Evolutionary conservation across 1,140 invertebrate species (phyloP), one percentile per base, ranked within the genome.

Genomic region (Drepana arcuata): DNA sequence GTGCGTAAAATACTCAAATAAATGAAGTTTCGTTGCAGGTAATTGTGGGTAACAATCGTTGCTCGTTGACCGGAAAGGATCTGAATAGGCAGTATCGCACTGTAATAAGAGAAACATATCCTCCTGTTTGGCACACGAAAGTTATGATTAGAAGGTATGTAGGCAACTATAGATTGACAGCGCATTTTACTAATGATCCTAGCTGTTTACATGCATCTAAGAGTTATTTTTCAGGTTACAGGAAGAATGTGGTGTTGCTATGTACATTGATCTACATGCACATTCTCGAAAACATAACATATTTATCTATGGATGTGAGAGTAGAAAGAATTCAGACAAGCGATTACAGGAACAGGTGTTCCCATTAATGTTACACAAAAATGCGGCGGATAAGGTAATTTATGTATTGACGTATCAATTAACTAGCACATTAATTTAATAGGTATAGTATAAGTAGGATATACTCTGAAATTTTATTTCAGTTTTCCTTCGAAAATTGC

Each of bases 231-330:
- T 25, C 55, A 92, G 93, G 82, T 84, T 95, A 58, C 89, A 95
- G 68, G 94, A 96, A 69, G 95, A 97, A 83, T 93, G 93, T 70
- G 94, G 94, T 29, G 94, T 96, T 13, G 90, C 93, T 40, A 91
- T 98, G 84, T 98, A 95, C 68, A 96, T 96, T 74, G 97, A 99
- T 86, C 88, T 97, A 49, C 96, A 99, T 79, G 95, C 95, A 23
- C 96, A 98, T 84, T 98, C 95, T 2, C 85, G 95, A 36, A 93
- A 92, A 69, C 94, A 96, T 74, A 98, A 98, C 78, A 90, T 98
- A 55, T 99, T 99, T 71, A 91, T 97, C 50, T 98, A 97, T 77
- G 96, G 97, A 48, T 98, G 96, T 85, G 95, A 97, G 84, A 95
- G 92, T 78, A 88, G 92, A 58, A 86, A 91, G 54, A 88, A 89